A percentile compares a stretch with the other conserved stretches of the same genome.
Evolutionary conservation across 2,113 vertebrate species (phyloP).

Genomic region (Camelus bactrianus): DNA sequence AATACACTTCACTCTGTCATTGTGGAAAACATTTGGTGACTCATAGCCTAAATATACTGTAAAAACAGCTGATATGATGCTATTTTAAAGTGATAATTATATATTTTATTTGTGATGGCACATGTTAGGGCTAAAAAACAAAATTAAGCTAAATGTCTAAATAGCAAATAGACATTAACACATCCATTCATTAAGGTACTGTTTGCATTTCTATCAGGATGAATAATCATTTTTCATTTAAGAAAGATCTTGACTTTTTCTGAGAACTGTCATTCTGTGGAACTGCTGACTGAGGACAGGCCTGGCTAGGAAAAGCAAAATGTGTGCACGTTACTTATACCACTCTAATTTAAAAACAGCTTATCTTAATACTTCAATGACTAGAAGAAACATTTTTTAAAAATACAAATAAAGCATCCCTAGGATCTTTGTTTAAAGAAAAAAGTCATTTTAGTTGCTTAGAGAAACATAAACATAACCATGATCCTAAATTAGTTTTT

Average conservation of each 20-base stretch:
- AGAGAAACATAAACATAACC: conserved; percentile 20
- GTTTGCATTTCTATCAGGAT: conserved; percentile 49
- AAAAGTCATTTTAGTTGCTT: not conserved
- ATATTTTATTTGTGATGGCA: conserved; percentile 62
- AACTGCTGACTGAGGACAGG: not conserved
- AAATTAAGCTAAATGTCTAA: conserved; percentile 55
- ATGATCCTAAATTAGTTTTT: not conserved
- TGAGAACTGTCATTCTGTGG: not conserved
- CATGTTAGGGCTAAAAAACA: conserved; percentile 5
- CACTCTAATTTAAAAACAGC: not conserved
- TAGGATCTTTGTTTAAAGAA: not conserved
- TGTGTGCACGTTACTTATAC: not conserved
- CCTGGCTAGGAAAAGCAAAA: not conserved
- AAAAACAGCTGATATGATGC: conserved; percentile 44
- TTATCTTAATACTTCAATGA: not conserved
- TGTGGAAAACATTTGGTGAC: conserved; percentile 47
- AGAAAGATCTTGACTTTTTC: conserved; percentile 33
- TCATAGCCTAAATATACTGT: conserved; percentile 56
- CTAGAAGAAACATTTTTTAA: not conserved
- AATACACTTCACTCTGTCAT: conserved; percentile 6
- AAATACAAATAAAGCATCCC: not conserved
- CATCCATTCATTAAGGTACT: conserved; percentile 43
- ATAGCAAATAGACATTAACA: not conserved
- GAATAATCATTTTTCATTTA: conserved; percentile 57
- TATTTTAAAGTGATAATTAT: conserved; percentile 61